Base-by-base conservation (phyloP, 1,140 invertebrate species). In the Brachionus asplanchnoidis region DNA sequence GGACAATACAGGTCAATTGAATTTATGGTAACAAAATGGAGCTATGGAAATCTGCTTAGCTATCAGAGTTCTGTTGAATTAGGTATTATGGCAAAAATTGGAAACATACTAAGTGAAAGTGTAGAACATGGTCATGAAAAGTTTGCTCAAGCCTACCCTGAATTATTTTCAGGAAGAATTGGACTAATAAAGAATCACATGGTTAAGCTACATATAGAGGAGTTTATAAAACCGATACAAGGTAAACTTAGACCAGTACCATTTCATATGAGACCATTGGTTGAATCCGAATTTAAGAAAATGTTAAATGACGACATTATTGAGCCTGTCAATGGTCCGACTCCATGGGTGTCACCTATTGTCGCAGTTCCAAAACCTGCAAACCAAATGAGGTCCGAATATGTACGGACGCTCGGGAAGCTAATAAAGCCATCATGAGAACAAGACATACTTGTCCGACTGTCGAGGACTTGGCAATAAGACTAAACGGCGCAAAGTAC, bases 321-420 rank as follows among this genome's bases (percentile, higher is more conserved):
- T 44, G 86, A 87, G 78, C 86, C 82, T 12, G 85, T 86, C 17
- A 75, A 70, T 14, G 86, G 86, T n/a, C 85, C 87, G 2, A 88
- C 87, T 12, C 86, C 86, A n/a, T 88, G 86, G 87, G 87, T 87
- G 5, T 87, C 86, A 20, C 87, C 87, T 0, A 60, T 88, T 17
- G 87, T 89, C 3, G 46, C 88, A 1, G 86, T 87, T 1, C 70
- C 86, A 11, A 88, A 88, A 60, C 86, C 87, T 56, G 53, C 3
- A 65, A 3, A 65, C 60, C 60, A 26, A 78, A 60, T 9, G 85
- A 86, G 26, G 75, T 85, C 60, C 11, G 17, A 26, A 65, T 65
- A 65, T 65, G 60, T 65, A 65, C 60, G 17, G 60, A 65, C 23
- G 60, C 60, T 26, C 60, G 60, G 26, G 60, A 65, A 28, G 11